These are phyloP conservation scores for Callimorpha dominula DNA, from an alignment of 2,888 invertebrate species.

Conservation along the genomic window DNA sequence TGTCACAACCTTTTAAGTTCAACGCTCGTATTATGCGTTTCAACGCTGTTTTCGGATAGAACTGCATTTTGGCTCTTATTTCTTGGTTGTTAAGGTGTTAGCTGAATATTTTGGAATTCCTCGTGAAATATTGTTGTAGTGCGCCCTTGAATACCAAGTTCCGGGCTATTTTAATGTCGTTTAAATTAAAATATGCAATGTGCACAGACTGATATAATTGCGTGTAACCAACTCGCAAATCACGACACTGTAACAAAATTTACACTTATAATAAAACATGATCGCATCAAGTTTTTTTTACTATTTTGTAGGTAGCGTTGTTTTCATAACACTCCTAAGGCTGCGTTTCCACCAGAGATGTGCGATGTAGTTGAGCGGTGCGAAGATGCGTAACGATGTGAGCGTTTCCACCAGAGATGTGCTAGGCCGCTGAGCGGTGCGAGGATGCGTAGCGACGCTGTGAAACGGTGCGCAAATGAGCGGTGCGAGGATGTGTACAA, in stretches of 20 bases:
- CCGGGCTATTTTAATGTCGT: conserved; percentile 81
- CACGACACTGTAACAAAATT: conserved; percentile 49
- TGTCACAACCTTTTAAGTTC: conserved; percentile 85
- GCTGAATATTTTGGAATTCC: conserved; percentile 62
- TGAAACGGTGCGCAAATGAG: too few relatives aligned
- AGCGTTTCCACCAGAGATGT: too few relatives aligned
- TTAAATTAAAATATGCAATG: conserved; percentile 74
- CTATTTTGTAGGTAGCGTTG: conserved; percentile 37
- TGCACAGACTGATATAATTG: conserved; percentile 69
- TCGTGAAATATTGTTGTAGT: conserved; percentile 73
- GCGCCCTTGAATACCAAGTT: conserved; percentile 74
- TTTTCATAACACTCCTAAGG: conserved; percentile 4
- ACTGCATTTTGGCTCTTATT: conserved; percentile 67
- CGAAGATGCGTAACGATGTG: too few relatives aligned
- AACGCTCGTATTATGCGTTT: conserved; percentile 74
- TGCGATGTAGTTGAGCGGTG: too few relatives aligned
- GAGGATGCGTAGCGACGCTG: too few relatives aligned
- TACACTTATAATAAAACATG: conserved; percentile 22
- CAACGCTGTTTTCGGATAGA: conserved; percentile 50
- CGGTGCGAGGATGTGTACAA: too few relatives aligned
- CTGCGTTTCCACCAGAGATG: too few relatives aligned
- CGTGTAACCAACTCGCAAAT: conserved; percentile 62
- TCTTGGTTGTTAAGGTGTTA: conserved; percentile 62
- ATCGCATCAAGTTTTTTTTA: not conserved
- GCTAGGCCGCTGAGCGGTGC: too few relatives aligned